Base-by-base conservation (phyloP, 2,113 vertebrate genomes). In the Peromyscus leucopus region DNA sequence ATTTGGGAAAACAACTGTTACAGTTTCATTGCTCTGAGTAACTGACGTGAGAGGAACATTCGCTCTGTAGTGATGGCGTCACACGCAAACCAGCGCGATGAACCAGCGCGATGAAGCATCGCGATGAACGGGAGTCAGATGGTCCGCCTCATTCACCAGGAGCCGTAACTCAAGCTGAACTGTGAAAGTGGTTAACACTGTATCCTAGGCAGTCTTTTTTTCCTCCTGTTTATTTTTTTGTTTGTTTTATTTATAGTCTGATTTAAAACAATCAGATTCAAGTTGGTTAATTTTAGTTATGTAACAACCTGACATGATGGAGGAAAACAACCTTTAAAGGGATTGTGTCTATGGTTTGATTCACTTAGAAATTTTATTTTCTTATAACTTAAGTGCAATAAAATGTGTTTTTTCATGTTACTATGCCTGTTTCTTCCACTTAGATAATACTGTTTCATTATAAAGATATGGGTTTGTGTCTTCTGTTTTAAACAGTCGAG, bases 301-400 rank as follows among this genome's bases (percentile, higher is more conserved):
- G 99, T 99, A 99, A 99, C 99, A 99, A 99, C 99, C 99, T 99
- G 99, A 99, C 98, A 98, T 99, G 99, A 99, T 99, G 99, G 99
- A 99, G 99, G 99, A 99, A 99, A 99, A 99, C 98, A 99, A 99
- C 99, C 99, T 99, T 99, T 99, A 99, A 99, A 99, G 99, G 99
- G 99, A 99, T 99, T 99, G 99, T 99, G 99, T 99, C 99, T 99
- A 99, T 99, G 99, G 99, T 99, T 99, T 99, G 99, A 99, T 99
- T 99, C 99, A 99, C 99, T 99, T 99, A 99, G 99, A 99, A 99
- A 99, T 99, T 99, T 99, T 99, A 99, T 99, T 99, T 99, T 99
- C 99, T 99, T 99, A 99, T 99, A 99, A 99, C 99, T 99, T 99
- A 99, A 99, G 99, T 99, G 99, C 99, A 99, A 99, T 99, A 99